Percentiles rank a stretch among this genome's conserved stretches.
Conservation (phyloP, 2,888 invertebrate genomes). For the Synergus japonicus region DNA sequence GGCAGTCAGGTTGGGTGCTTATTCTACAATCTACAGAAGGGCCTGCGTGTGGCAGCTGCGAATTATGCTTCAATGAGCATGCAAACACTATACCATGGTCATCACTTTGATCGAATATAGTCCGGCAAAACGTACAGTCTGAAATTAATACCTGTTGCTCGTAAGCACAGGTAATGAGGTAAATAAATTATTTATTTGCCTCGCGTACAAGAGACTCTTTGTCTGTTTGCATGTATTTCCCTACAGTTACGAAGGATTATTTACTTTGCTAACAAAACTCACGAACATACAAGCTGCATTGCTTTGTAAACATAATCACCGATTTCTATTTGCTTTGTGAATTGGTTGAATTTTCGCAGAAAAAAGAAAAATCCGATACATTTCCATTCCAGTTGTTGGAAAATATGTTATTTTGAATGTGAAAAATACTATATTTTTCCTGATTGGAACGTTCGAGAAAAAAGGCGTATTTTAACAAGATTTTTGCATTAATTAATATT, state of each 20-base stretch:
- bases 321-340: conserved; percentile 27
- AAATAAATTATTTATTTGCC: conserved; percentile 39
- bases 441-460: background rate
- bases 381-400: background rate
- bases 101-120: conserved; percentile 41
- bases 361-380: background rate
- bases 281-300: conserved; percentile 24
- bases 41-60: conserved; percentile 56
- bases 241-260: conserved; percentile 28
- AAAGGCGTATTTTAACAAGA: background rate
- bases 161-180: conserved; percentile 8
- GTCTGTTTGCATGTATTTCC: background rate
- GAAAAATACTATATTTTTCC: background rate
- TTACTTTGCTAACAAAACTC: conserved; percentile 45
- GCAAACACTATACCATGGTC: conserved; percentile 45
- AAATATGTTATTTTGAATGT: background rate
- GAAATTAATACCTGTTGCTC: conserved; percentile 39
- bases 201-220: background rate
- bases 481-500: too few species aligned
- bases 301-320: conserved; percentile 40
- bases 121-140: background rate
- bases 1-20: background rate
- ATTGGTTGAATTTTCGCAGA: conserved; percentile 21
- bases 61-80: conserved; percentile 58
- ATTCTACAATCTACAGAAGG: conserved; percentile 40